Evolutionary conservation across 2,113 vertebrate species (phyloP), one percentile per base, ranked within the genome.

Genomic region (Phrynocephalus versicolor): DNA sequence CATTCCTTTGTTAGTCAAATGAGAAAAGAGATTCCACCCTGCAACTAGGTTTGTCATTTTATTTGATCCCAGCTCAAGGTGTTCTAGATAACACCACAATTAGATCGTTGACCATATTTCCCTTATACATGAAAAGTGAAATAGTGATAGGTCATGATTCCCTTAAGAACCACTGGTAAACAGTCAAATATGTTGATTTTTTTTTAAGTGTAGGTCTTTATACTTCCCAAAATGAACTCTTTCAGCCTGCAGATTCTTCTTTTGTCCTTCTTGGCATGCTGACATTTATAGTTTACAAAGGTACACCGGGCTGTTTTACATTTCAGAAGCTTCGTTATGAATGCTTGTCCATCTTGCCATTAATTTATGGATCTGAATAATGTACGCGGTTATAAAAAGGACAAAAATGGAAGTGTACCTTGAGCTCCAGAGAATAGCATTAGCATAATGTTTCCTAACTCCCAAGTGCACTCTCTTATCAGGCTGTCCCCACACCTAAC

Each of bases 81-180:
- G 60, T 2, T 74, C 30, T 60, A 0, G 0, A 15, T n/a, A 2
- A 67, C 88, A 35, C 0, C 0, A 39, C 37, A 74, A 64, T 81
- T 85, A 79, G 71, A 62, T 76, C 81, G 23, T 67, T 55, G 33
- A 25, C 30, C 37, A 19, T 19, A 5, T 57, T 84, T 84, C 27
- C 33, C 5, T 57, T 74, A 55, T 74, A 76, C 62, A 69, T 70
- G 39, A 74, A 51, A 76, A 23, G n/a, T 15, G 25, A 74, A n/a
- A 81, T 14, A 55, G 79, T 60, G 70, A 82, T 33, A n/a, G 83
- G 2, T 60, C 15, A n/a, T 82, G 35, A 18, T 41, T 64, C 62
- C 19, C 64, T 35, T 37, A 37, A 37, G 10, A 60, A 83, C 37
- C 73, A n/a, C 21, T 65, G 60, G 6, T 77, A 57, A 27, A 23